Base-by-base conservation (phyloP, 2,797 vertebrate species). In the Urosaurus nigricauda region DNA sequence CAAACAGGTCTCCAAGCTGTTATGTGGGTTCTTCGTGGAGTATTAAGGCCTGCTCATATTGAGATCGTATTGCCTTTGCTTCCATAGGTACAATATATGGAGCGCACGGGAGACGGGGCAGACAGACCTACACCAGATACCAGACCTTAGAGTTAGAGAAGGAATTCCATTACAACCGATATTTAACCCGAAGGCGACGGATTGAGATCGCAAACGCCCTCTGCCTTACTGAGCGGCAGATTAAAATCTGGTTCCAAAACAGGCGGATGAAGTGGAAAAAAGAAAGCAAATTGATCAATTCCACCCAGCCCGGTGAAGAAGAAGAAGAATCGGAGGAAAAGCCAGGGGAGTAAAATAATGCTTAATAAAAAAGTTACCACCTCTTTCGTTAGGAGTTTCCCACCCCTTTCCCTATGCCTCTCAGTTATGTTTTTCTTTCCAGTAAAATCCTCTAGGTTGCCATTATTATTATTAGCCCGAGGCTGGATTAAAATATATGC, bases 191-290 rank as follows among this genome's bases (percentile, higher is more conserved):
- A 93, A 96, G 97, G 92, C 97, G 97, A 94, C 97, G 97, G 90
- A 98, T 98, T 96, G 97, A 98, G 94, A 98, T 98, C 93, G 97
- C 97, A 93, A 97, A 97, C 56, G 97, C 97, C 85, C 97, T 98
- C 90, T 98, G 97, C 94, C 96, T 98, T 91, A 97, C 97, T 77
- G 97, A 98, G 95, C 97, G 97, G 94, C 97, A 98, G 95, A 98
- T 98, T 96, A 98, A 98, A 95, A 98, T 98, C 95, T 98, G 97
- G 97, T 98, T 98, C 96, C 97, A 98, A 96, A 98, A 98, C 94
- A 97, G 97, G 94, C 96, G 97, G 88, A 98, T 98, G 97, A 98
- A 98, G 92, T 98, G 97, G 97, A 98, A 98, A 94, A 98, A 98
- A 91, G 97, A 98, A 95, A 97, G 97, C 95, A 98, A 98, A 95